Base-by-base conservation (phyloP, 2,888 invertebrate genomes). In the Leucophenga montana region DNA sequence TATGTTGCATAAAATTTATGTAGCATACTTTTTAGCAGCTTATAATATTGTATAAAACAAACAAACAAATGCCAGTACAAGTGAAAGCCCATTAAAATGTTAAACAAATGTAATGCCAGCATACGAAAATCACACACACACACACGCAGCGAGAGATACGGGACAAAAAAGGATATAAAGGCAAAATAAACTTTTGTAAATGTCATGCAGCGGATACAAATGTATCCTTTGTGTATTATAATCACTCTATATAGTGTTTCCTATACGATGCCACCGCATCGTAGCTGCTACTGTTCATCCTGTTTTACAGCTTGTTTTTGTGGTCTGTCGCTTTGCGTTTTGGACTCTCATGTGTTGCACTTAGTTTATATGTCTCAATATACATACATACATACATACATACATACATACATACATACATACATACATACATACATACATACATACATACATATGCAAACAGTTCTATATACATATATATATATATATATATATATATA, bases 141-240 rank as follows among this genome's bases (percentile, higher is more conserved):
- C 9, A 39, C 39, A 39, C 1, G 31, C 18, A 18, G 33, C 3
- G 33, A 33, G 39, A 39, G 8, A 11, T 39, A 11, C 11, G 8
- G 39, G 8, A 22, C 1, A 31, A 27, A 22, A 1, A 31, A 27
- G 20, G 14, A 27, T 27, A 16, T n/a, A 53, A 53, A 18, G 20
- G 16, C 16, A 53, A 33, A 33, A 61, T 18, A 39, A 61, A 61
- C 33, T 33, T 64, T 64, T 13, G 22, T 64, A 64, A 64, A 64
- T 64, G 48, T 64, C 62, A 46, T 64, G 62, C 44, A 48, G 48
- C 62, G 62, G 62, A 20, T 64, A 64, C 46, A 64, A 64, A 64
- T 64, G 62, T 64, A 46, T 64, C 62, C 62, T 64, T 64, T 64
- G 62, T 64, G 62, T 64, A 64, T 64, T 48, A 20, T 64, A 48